A percentile compares a stretch with the other conserved stretches of the same genome.
These are phyloP conservation scores for Ophonus ardosiacus DNA, from an alignment of 2,888 invertebrate genomes.

Conservation along the genomic window DNA sequence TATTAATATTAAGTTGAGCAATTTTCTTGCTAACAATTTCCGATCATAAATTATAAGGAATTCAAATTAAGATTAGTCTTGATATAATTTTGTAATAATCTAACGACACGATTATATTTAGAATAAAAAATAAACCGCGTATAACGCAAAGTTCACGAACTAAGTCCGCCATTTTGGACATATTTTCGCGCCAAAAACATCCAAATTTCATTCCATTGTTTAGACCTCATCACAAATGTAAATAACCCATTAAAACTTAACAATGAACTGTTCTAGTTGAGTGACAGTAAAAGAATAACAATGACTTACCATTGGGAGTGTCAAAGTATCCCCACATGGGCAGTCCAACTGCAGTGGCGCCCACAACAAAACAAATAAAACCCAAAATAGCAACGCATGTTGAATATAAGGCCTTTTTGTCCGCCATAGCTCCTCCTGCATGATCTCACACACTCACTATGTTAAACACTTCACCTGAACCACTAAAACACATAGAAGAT, in stretches of 20 bases:
- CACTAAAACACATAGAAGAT: conserved; percentile 17
- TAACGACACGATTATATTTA: not conserved
- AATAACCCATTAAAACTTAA: not conserved
- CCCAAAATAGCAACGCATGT: conserved; percentile 84
- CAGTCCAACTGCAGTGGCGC: conserved; percentile 89
- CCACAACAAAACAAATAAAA: conserved; percentile 88
- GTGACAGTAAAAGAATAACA: conserved; percentile 21
- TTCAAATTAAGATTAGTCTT: not conserved
- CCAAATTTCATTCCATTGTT: not conserved
- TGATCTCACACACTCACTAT: conserved; percentile 60
- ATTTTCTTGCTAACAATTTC: not conserved
- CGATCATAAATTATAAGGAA: conserved; percentile 16
- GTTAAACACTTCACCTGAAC: conserved; percentile 39
- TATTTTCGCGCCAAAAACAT: not conserved
- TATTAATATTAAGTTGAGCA: conserved; percentile 9
- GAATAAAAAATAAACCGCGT: not conserved
- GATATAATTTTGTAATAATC: not conserved
- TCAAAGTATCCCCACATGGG: conserved; percentile 93
- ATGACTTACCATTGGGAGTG: conserved; percentile 81
- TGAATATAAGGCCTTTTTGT: conserved; percentile 83
- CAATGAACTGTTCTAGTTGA: conserved; percentile 56
- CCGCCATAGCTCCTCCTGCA: conserved; percentile 77
- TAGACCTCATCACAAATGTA: not conserved
- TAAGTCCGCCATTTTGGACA: conserved; percentile 8
- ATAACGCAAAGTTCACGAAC: not conserved